These are phyloP conservation scores for Artibeus jamaicensis DNA, from an alignment of 2,797 vertebrate species.

Conservation along the genomic window DNA sequence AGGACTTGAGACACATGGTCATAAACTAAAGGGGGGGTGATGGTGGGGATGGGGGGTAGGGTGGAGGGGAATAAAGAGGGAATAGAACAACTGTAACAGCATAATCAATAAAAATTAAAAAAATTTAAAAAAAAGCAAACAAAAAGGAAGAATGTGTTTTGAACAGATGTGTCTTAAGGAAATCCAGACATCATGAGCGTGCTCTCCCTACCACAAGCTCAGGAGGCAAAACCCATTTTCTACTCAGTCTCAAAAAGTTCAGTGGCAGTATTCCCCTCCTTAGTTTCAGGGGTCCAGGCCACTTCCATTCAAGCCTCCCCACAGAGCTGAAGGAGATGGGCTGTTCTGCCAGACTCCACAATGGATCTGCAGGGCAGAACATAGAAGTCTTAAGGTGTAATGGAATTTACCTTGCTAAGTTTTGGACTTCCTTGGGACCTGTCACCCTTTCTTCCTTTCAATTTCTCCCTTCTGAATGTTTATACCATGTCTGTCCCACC, in stretches of 20 bases:
- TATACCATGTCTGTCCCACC: background rate
- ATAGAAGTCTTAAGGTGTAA: background rate
- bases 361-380: background rate
- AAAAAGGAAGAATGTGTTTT: too few relatives aligned
- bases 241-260: background rate
- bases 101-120: too few relatives aligned
- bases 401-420: background rate
- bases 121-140: too few relatives aligned
- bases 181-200: background rate
- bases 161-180: background rate
- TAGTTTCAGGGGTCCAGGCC: background rate
- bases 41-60: too few relatives aligned
- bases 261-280: background rate
- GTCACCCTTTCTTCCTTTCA: background rate
- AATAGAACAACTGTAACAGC: too few relatives aligned
- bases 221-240: background rate
- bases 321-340: background rate
- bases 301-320: background rate
- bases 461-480: background rate
- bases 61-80: too few relatives aligned
- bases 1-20: too few relatives aligned
- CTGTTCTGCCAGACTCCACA: background rate
- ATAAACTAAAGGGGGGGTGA: too few relatives aligned
- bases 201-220: background rate
- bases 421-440: background rate